Evolutionary conservation across 1,140 invertebrate genomes (phyloP).

Genomic region (Laupala kohalensis): DNA sequence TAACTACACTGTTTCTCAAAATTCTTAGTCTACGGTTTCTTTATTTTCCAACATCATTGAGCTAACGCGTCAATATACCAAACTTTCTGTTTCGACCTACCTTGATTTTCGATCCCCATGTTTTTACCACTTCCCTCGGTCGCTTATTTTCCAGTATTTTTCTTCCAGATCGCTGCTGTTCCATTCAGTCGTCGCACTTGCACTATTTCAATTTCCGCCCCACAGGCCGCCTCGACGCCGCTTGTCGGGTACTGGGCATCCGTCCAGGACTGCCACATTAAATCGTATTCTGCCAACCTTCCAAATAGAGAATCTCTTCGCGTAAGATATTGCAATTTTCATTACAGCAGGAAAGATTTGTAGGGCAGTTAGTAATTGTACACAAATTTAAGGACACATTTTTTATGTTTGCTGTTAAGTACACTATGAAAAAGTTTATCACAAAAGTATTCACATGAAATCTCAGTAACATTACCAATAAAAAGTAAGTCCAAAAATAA

Average conservation of each 20-base stretch:
- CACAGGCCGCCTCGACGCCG: not conserved
- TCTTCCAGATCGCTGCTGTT: not conserved
- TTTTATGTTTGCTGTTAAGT: not conserved
- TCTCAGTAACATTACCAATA: slow-evolving; percentile 6
- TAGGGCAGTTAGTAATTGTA: not conserved
- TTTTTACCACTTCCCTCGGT: too few relatives aligned
- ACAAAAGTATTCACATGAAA: slow-evolving; percentile 9
- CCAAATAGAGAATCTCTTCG: too few relatives aligned
- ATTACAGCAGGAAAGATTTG: too few relatives aligned
- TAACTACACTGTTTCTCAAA: too few relatives aligned
- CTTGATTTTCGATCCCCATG: too few relatives aligned
- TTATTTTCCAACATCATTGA: too few relatives aligned
- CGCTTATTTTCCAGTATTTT: not conserved
- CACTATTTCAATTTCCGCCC: slow-evolving; percentile 1
- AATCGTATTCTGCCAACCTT: not conserved
- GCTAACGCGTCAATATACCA: too few relatives aligned
- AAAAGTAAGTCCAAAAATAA: slow-evolving; percentile 8
- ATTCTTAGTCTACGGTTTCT: too few relatives aligned
- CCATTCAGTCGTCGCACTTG: not conserved
- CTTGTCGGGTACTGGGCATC: not conserved
- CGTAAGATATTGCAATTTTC: not conserved
- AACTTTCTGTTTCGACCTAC: too few relatives aligned
- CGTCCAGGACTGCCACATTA: not conserved
- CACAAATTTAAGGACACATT: not conserved
- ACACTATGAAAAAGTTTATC: slow-evolving; percentile 8